phyloP scores from a whole-genome alignment of 2,888 invertebrate genomes.

The Pollenia angustigena region DNA sequence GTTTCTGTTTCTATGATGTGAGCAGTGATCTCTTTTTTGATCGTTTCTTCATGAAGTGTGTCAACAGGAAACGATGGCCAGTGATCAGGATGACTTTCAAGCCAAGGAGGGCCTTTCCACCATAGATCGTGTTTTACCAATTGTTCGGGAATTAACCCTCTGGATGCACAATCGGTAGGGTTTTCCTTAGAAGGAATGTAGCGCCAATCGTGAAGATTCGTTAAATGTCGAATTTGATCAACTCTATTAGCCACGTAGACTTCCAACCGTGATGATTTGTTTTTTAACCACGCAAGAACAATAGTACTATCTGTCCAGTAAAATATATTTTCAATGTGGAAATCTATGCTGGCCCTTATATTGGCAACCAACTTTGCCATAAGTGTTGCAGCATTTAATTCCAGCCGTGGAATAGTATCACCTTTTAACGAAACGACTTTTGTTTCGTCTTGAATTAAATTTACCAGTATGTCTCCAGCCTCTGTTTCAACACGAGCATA shows the following conservation, averaged over 20 bases:
- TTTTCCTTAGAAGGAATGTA: constrained; percentile 15
- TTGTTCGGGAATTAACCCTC: constrained; percentile 37
- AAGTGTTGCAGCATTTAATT: constrained; percentile 27
- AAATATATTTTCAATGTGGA: constrained; percentile 26
- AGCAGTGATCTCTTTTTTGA: constrained; percentile 1
- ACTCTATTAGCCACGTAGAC: constrained; percentile 45
- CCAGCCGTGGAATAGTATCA: constrained; percentile 30
- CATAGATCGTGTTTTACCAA: constrained; percentile 24
- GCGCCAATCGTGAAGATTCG: constrained; percentile 5
- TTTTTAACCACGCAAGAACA: constrained; percentile 49
- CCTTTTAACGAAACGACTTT: constrained; percentile 40
- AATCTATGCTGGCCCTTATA: constrained; percentile 12
- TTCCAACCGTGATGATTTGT: constrained; percentile 26
- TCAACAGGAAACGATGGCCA: constrained; percentile 18
- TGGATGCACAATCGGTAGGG: constrained; percentile 34
- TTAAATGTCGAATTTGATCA: constrained; percentile 19
- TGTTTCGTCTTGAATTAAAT: constrained; percentile 27
- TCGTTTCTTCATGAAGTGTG: not conserved
- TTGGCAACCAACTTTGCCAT: constrained; percentile 17
- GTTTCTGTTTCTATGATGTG: too few relatives aligned
- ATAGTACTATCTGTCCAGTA: constrained; percentile 55
- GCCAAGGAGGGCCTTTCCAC: constrained; percentile 45
- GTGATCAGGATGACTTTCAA: not conserved
- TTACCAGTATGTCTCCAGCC: constrained; percentile 15
- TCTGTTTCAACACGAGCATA: constrained; percentile 51